Evolutionary conservation across 1,140 invertebrate species (phyloP).

Genomic region (Drosophila pandora): DNA sequence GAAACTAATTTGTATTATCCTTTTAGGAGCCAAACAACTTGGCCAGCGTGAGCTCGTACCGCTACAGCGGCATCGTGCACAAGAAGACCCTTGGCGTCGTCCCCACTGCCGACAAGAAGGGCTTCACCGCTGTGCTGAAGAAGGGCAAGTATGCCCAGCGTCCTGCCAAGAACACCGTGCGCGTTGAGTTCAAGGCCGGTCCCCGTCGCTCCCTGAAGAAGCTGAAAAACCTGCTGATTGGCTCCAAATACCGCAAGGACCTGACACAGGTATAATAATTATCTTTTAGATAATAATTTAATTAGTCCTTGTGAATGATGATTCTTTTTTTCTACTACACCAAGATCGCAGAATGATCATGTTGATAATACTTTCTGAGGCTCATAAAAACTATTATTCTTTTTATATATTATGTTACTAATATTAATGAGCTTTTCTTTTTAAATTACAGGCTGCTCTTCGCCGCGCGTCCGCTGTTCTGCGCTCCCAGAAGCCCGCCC

Average conservation of each 20-base stretch:
- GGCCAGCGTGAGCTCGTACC: slow-evolving; percentile 94
- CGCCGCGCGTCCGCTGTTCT: slow-evolving; percentile 90
- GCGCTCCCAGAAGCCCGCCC: slow-evolving; percentile 93
- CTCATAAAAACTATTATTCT: no score
- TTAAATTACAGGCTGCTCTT: slow-evolving; percentile 64
- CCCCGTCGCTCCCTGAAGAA: slow-evolving; percentile 92
- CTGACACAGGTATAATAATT: slow-evolving; percentile 88
- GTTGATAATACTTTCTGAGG: slow-evolving; percentile 75
- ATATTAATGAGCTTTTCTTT: slow-evolving; percentile 8
- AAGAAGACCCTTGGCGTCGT: slow-evolving; percentile 94
- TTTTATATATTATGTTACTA: not conserved
- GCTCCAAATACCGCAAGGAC: slow-evolving; percentile 94
- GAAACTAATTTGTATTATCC: slow-evolving; percentile 2
- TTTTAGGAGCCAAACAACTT: slow-evolving; percentile 95
- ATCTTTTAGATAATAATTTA: not conserved
- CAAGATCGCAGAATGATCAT: slow-evolving; percentile 84
- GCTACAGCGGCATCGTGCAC: slow-evolving; percentile 96
- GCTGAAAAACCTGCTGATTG: slow-evolving; percentile 90
- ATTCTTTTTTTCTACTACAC: slow-evolving; percentile 62
- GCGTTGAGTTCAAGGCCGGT: slow-evolving; percentile 92
- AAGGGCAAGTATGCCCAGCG: slow-evolving; percentile 89
- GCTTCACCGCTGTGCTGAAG: slow-evolving; percentile 94
- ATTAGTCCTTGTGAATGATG: slow-evolving; percentile 63
- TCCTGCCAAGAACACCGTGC: slow-evolving; percentile 90
- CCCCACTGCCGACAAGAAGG: slow-evolving; percentile 94